Conservation (phyloP, 2,888 invertebrate genomes). For the Pantelozetes paolii region DNA sequence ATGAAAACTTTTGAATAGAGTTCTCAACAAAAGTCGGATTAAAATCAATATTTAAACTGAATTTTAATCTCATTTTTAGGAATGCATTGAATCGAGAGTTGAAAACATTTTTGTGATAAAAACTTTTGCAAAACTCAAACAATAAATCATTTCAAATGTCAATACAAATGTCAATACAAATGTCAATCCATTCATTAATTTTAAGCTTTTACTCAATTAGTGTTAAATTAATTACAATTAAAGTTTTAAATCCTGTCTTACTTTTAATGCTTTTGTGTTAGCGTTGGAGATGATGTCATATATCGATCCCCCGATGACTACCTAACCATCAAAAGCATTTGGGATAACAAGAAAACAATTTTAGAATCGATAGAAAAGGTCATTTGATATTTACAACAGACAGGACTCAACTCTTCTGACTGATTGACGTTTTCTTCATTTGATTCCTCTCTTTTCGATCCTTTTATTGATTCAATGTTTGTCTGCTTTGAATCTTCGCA, state of each 20-base stretch:
- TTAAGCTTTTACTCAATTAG: no score
- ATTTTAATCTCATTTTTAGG: no score
- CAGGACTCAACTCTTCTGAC: slow-evolving; percentile 29
- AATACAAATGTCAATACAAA: no score
- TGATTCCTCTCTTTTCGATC: not conserved
- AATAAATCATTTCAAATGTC: no score
- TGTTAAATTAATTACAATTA: not conserved
- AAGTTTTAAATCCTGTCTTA: not conserved
- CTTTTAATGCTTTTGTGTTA: slow-evolving; percentile 19
- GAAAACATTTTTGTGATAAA: no score
- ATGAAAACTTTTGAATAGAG: no score
- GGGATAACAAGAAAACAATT: not conserved
- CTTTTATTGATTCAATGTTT: not conserved
- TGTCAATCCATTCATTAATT: no score
- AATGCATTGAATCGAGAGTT: no score
- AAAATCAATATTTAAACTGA: no score
- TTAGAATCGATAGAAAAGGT: slow-evolving; percentile 4
- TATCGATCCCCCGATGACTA: slow-evolving; percentile 42
- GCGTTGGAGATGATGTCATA: slow-evolving; percentile 39
- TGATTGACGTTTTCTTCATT: not conserved
- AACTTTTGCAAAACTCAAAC: no score
- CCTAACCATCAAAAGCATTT: slow-evolving; percentile 8
- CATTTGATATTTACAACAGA: not conserved
- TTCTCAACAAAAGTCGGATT: no score
- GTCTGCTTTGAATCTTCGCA: not conserved